Evolutionary conservation across 2,888 invertebrate species (phyloP), one percentile per base, ranked within the genome.

Genomic region (Pseudococcus longispinus): DNA sequence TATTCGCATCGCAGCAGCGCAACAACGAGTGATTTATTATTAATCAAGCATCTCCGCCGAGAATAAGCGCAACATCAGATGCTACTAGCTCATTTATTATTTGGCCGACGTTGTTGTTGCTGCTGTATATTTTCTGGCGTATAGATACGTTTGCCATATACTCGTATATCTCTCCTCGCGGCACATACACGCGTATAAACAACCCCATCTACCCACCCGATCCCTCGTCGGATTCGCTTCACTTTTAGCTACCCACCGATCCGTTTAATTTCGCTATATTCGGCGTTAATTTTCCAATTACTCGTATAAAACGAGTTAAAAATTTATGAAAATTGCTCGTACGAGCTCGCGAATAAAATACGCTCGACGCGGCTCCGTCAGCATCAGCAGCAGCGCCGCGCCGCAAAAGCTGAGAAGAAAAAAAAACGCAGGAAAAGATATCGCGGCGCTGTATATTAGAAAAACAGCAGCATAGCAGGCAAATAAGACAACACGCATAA

Each of bases 11-110:
- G 82, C 44, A 37, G 11, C 82, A 82, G 44, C 82, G 18, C 15
- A 46, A 42, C 15, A 46, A 42, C 77, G 77, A 44, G 85, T 85
- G 85, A 85, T 85, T 85, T 85, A 85, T 85, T 85, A 85, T 85
- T 85, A 85, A 85, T 85, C 85, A 74, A 85, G 46, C 85, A 85
- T 70, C 85, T 85, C 85, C 77, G 77, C 42, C 74, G 85, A 85
- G 85, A 85, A 70, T 85, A 85, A 44, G 29, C 55, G 60, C 46
- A 65, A 80, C 77, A 80, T 80, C 77, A 80, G 77, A 80, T 80
- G 77, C 77, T 37, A 29, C 84, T 85, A 44, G 70, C 70, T 85
- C 85, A 74, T 85, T 85, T 85, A 85, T 85, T 65, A 85, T 85
- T 70, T 84, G 84, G 44, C 32, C 51, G 55, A 55, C 55, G 46